Conservation (phyloP, 1,140 invertebrate genomes). For the Drosophila ogumai region DNA sequence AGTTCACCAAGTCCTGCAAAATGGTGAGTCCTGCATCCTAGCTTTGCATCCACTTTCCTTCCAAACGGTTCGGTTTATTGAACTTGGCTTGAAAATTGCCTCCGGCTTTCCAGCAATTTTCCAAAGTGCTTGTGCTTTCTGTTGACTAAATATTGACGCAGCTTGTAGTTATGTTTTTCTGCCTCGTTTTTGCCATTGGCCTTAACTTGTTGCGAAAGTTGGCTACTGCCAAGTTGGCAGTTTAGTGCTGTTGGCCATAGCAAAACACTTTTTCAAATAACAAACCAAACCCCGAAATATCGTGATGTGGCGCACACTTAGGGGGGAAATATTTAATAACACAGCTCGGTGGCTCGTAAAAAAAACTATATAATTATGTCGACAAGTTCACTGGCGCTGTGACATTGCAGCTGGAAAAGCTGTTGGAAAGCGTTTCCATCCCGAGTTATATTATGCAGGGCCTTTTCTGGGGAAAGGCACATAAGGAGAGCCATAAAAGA, state of each 20-base stretch:
- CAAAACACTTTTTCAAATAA: constrained; percentile 59
- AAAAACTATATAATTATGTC: constrained; percentile 10
- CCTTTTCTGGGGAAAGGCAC: neutral
- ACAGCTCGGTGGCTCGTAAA: constrained; percentile 1
- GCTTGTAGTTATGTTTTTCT: constrained; percentile 29
- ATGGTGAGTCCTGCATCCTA: constrained; percentile 50
- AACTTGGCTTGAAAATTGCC: constrained; percentile 37
- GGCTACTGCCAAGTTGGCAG: constrained; percentile 68
- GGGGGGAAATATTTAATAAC: constrained; percentile 30
- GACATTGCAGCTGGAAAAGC: constrained; percentile 27
- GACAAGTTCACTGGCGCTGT: constrained; percentile 21
- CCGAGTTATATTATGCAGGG: constrained; percentile 14
- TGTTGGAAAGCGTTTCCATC: neutral
- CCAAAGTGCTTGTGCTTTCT: constrained; percentile 21
- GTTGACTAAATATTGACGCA: constrained; percentile 34
- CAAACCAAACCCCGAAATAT: constrained; percentile 14
- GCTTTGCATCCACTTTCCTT: neutral
- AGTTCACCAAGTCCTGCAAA: constrained; percentile 11
- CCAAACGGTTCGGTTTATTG: constrained; percentile 28
- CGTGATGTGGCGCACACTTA: constrained; percentile 38
- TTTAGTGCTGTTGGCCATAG: constrained; percentile 41
- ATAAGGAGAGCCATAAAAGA: neutral
- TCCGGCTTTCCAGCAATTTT: constrained; percentile 30
- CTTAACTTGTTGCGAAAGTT: constrained; percentile 78
- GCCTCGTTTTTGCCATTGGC: constrained; percentile 31